Base-by-base conservation (phyloP, 2,797 vertebrate species). In the Hypotaenidia okinawae region DNA sequence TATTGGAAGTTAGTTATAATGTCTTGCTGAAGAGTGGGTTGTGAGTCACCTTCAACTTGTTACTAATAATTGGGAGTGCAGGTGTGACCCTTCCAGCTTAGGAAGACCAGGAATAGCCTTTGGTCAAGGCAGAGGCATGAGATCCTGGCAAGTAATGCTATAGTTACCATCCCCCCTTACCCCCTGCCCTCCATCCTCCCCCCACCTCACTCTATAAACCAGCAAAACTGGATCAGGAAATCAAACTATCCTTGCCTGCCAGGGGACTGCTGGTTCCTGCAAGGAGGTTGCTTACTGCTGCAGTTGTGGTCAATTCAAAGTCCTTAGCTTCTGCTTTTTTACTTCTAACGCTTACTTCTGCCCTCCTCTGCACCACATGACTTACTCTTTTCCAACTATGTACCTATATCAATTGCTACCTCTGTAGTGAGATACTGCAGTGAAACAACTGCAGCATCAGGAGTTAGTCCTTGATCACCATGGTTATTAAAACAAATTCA, bases 381-480 rank as follows among this genome's bases (percentile, higher is more conserved):
- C 33, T 54, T 2, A 1, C 23, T 68, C 16, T 69, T 83, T 74
- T 54, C 43, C 79, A 68, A 43, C 16, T 55, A 14, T 30, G 35
- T 32, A 77, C 41, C 30, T 54, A 25, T 10, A 47, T 30, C 23
- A 25, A 25, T 41, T 52, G 43, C 37, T 78, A 54, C 13, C 39
- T 59, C 62, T 69, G 27, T 45, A 37, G 43, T 30, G 25, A 68
- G 27, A 22, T 52, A 58, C 61, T 52, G 30, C 72, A 78, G 30
- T 30, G 30, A 63, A 73, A 57, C 25, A 58, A 37, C 0, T 15
- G 10, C 5, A 33, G 19, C 25, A 52, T 30, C 0, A 0, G 16
- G 52, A n/a, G 49, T 15, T 74, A 15, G 15, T 41, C 43, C 16
- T 63, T 83, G 55, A 74, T 58, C 30, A 33, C 6, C 35, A 28